Base-by-base conservation (phyloP, 2,888 invertebrate species). In the Bimastos eiseni region DNA sequence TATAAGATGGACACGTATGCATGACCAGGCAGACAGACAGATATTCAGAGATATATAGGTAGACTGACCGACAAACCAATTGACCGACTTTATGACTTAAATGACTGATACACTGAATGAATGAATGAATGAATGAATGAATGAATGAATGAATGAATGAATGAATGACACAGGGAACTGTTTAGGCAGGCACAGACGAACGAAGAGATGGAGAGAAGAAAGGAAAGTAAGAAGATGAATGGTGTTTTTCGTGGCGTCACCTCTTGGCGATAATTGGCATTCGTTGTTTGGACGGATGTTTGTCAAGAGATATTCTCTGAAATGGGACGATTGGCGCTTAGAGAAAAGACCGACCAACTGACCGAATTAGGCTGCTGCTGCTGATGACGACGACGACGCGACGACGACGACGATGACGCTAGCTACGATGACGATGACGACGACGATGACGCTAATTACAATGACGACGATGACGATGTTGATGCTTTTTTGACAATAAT, bases 371-470 rank as follows among this genome's bases (percentile, higher is more conserved):
- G n/a, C n/a, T 41, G 89, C 34, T 44, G 33, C 34, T 83, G 33
- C 11, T 83, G 83, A 55, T 38, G 90, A 88, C n/a, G n/a, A n/a
- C n/a, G n/a, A n/a, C n/a, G n/a, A n/a, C n/a, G n/a, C n/a, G n/a
- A n/a, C n/a, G n/a, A n/a, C n/a, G 88, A 88, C n/a, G 90, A 88
- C 38, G 90, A 88, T 86, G 41, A 13, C 17, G 41, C 13, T 41
- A 17, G 17, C 15, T 5, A 41, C 17, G 41, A 41, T 41, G 13
- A 41, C 17, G 88, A 88, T 86, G 88, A 90, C 38, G 90, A 90
- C 88, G 86, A 90, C n/a, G 90, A 88, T 88, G 88, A 90, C 33
- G 88, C 86, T 88, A 88, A 90, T 49, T 86, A 90, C 41, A 44
- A 88, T 36, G 86, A 90, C 24, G 88, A 88, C 38, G 88, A 90